Base-by-base conservation (phyloP, 2,797 vertebrate species). In the Huso huso region DNA sequence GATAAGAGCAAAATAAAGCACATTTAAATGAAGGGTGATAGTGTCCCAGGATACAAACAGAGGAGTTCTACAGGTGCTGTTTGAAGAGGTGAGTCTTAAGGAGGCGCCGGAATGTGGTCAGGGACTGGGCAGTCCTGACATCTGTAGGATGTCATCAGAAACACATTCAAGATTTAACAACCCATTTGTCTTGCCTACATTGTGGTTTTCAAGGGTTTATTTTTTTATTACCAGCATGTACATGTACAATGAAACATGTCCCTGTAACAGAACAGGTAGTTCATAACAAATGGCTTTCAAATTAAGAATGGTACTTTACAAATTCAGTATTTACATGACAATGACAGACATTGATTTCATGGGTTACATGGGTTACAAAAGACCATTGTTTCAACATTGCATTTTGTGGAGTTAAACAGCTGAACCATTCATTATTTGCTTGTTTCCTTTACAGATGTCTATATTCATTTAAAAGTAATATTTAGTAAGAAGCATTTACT, bases 311-410 rank as follows among this genome's bases (percentile, higher is more conserved):
- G 55, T 58, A 2, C 55, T 58, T 7, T 3, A n/a, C 55, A n/a
- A 58, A 58, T 11, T 7, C 55, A n/a, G 12, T 58, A 58, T 13
- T n/a, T n/a, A n/a, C 12, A 58, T 11, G 55, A 13, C 12, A n/a
- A 58, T n/a, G 55, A 58, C 55, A 58, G 10, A n/a, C 55, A n/a
- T 58, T 58, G 55, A n/a, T 58, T 58, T 58, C 12, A n/a, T n/a
- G 15, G 12, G 55, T 6, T n/a, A 11, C 55, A 58, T 58, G 11
- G 11, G 11, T 58, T 18, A 18, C 18, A 13, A 58, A 58, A 58
- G 55, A 7, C 55, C 6, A 58, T 37, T 37, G 55, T 58, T 58
- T 7, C 10, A n/a, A n/a, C 15, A 11, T n/a, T 58, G 55, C 11
- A 58, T 58, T 58, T n/a, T 6, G 7, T 15, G 7, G 15, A 58